phyloP scores from a whole-genome alignment of 1,140 invertebrate genomes.

The Saccostrea glomerata region DNA sequence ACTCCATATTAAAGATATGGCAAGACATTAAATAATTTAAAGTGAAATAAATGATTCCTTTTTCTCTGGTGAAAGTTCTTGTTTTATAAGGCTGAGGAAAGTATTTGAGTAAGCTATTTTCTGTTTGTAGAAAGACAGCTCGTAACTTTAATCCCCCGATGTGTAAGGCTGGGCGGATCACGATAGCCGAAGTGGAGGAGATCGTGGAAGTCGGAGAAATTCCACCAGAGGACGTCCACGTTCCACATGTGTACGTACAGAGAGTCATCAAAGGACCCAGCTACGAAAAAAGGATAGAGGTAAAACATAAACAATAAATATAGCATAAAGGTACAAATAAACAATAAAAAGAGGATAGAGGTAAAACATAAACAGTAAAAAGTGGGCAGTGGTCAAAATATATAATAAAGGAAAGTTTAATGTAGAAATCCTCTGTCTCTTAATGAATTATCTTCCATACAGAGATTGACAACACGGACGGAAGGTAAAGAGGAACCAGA shows the following conservation, averaged over 20 bases:
- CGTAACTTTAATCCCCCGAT: conserved; percentile 84
- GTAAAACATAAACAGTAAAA: not conserved
- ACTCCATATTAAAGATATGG: too few species aligned
- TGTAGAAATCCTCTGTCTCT: not conserved
- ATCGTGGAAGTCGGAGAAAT: conserved; percentile 92
- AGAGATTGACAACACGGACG: conserved; percentile 66
- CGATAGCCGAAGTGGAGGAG: conserved; percentile 97
- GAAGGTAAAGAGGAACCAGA: conserved; percentile 48
- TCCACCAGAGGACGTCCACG: conserved; percentile 92
- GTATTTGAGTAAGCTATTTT: too few species aligned
- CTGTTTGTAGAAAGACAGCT: too few species aligned
- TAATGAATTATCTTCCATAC: conserved; percentile 36
- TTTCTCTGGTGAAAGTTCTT: too few species aligned
- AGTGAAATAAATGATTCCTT: too few species aligned
- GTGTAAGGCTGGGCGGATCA: conserved; percentile 92
- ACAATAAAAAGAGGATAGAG: not conserved
- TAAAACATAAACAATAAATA: conserved; percentile 42
- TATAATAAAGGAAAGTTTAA: not conserved
- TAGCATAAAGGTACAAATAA: not conserved
- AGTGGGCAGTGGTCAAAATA: not conserved
- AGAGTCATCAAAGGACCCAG: conserved; percentile 89
- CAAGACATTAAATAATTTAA: too few species aligned
- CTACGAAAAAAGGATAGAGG: conserved; percentile 96
- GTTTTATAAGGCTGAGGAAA: too few species aligned
- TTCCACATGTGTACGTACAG: conserved; percentile 96